Conservation (phyloP, 2,113 vertebrate genomes). For the Ginglymostoma cirratum region DNA sequence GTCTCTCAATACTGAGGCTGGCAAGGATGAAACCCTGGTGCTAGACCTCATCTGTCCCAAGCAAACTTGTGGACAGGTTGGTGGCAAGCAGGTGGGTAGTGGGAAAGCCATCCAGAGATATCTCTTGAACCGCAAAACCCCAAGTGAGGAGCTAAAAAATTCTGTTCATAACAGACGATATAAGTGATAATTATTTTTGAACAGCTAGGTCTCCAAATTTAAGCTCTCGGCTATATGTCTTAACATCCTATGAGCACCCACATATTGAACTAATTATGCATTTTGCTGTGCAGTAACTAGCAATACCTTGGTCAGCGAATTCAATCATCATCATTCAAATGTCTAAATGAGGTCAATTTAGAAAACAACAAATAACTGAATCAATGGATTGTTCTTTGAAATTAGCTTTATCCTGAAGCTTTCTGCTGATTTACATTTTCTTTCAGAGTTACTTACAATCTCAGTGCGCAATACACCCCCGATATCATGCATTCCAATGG, state of each 20-base stretch:
- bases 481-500: conserved; percentile 59
- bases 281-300: neutral
- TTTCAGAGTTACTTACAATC: conserved; percentile 62
- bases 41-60: too few species aligned
- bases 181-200: neutral
- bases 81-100: too few species aligned
- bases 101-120: too few species aligned
- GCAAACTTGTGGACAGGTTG: too few species aligned
- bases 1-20: too few species aligned
- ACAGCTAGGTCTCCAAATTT: neutral
- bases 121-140: too few species aligned
- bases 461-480: conserved; percentile 60
- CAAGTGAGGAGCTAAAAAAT: too few species aligned
- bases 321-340: neutral
- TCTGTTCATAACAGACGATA: neutral
- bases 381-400: neutral
- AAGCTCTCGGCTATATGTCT: neutral
- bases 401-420: neutral
- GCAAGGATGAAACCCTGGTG: too few species aligned
- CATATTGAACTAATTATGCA: neutral
- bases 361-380: conserved; percentile 15
- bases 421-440: neutral
- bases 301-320: neutral
- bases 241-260: neutral
- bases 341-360: neutral